Evolutionary conservation across 2,797 vertebrate genomes (phyloP).

Genomic region (Paramormyrops hopkinsi): DNA sequence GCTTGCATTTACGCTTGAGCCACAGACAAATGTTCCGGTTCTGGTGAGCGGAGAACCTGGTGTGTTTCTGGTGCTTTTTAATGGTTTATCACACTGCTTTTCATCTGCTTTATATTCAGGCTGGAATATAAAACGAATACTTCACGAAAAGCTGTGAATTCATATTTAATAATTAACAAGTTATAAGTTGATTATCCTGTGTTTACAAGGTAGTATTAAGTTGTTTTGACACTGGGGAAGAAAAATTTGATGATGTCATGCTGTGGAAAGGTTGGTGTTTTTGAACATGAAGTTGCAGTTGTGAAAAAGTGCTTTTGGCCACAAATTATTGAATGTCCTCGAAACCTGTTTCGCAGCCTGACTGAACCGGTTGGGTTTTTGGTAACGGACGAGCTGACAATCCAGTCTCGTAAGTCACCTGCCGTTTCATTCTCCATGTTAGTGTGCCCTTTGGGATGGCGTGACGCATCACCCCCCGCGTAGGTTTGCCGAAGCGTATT

Average conservation of each 20-base stretch:
- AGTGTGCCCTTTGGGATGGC: background rate
- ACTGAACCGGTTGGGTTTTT: background rate
- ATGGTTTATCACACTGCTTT: background rate
- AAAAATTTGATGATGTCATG: background rate
- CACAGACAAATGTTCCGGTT: background rate
- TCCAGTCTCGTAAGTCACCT: background rate
- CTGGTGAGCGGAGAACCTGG: background rate
- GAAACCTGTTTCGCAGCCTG: background rate
- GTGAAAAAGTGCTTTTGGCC: background rate
- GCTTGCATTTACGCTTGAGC: background rate
- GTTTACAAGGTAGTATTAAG: background rate
- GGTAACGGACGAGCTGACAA: background rate
- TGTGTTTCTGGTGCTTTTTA: background rate
- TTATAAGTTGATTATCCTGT: background rate
- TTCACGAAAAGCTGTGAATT: background rate
- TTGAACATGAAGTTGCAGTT: background rate
- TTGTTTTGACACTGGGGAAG: background rate
- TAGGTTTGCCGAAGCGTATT: background rate
- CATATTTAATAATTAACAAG: background rate
- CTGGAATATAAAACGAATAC: background rate
- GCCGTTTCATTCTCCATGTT: background rate
- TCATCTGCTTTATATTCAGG: background rate
- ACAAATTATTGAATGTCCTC: background rate
- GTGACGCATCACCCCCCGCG: background rate
- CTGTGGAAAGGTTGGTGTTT: background rate